Conservation (phyloP, 2,797 vertebrate genomes). For the Sebastes nivosus region DNA sequence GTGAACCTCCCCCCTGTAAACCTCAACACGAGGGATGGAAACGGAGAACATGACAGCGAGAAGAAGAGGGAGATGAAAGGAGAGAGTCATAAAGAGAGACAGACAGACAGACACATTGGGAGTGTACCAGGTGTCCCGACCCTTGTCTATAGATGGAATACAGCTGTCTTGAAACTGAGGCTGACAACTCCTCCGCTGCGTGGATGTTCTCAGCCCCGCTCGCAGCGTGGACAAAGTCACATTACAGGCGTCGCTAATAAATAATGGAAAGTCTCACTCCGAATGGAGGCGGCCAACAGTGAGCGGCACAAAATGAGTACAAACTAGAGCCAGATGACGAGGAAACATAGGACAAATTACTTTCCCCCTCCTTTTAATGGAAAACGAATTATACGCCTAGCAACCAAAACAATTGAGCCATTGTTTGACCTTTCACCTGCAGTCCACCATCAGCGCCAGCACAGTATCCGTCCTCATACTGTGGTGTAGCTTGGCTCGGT, state of each 20-base stretch:
- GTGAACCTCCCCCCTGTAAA: neutral
- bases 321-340: neutral
- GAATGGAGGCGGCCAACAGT: neutral
- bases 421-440: constrained; percentile 23
- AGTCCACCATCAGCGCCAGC: neutral
- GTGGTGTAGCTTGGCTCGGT: neutral
- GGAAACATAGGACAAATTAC: neutral
- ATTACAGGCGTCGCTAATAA: constrained; percentile 21
- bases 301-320: neutral
- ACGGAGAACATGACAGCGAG: constrained; percentile 15
- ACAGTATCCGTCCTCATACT: neutral
- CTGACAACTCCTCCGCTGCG: constrained; percentile 1
- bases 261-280: constrained; percentile 14
- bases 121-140: constrained; percentile 45
- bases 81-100: constrained; percentile 1
- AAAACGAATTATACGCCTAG: neutral
- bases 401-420: neutral
- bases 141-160: constrained; percentile 46
- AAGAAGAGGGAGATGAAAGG: constrained; percentile 2
- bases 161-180: constrained; percentile 30
- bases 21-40: neutral
- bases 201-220: neutral
- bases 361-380: neutral
- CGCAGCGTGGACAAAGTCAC: constrained; percentile 11
- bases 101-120: constrained; percentile 1